Percentiles rank a stretch among this genome's conserved stretches.
Evolutionary conservation across 2,113 vertebrate species (phyloP).

Genomic region (Chionodraco myersi): DNA sequence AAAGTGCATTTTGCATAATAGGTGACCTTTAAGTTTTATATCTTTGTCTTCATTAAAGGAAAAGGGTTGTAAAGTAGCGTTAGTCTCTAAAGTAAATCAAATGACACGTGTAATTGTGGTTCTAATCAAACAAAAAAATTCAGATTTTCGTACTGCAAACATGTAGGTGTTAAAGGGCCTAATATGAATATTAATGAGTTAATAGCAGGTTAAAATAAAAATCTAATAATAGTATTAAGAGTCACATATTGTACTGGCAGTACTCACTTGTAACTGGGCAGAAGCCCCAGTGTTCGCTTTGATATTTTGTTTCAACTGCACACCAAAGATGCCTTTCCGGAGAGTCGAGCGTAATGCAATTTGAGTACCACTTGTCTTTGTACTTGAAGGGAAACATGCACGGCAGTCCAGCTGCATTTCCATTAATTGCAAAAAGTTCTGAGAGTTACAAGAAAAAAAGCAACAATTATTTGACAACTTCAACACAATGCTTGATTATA

Average conservation of each 20-base stretch:
- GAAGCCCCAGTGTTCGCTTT: constrained; percentile 83
- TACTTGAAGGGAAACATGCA: constrained; percentile 93
- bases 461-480: background rate
- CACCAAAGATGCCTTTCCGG: constrained; percentile 84
- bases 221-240: background rate
- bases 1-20: no score
- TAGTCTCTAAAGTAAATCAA: no score
- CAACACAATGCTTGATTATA: background rate
- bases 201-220: no score
- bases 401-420: constrained; percentile 87
- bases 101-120: no score
- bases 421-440: constrained; percentile 88
- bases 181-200: no score
- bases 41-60: no score
- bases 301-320: constrained; percentile 83
- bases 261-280: constrained; percentile 88
- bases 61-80: no score
- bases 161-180: no score
- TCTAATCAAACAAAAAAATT: no score
- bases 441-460: constrained; percentile 39
- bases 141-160: no score
- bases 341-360: constrained; percentile 83
- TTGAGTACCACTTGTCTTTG: constrained; percentile 85
- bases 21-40: no score
- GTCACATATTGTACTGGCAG: background rate